Evolutionary conservation across 1,140 invertebrate genomes (phyloP).

Genomic region (Cydia splendana): DNA sequence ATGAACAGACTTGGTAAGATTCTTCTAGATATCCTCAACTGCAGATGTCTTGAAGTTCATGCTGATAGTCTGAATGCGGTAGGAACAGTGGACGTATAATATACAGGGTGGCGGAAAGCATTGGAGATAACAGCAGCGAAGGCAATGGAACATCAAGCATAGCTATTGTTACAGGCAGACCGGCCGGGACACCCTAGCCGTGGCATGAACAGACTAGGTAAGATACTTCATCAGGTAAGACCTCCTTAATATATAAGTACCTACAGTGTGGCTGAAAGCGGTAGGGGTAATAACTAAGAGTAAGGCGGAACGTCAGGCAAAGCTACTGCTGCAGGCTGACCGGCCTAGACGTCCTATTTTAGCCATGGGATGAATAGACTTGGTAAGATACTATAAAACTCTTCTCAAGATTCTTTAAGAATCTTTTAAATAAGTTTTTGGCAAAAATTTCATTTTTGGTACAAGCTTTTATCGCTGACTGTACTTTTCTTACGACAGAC

Average conservation of each 20-base stretch:
- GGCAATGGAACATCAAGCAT: conserved; percentile 87
- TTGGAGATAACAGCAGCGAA: conserved; percentile 70
- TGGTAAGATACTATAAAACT: conserved; percentile 75
- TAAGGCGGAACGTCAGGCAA: conserved; percentile 82
- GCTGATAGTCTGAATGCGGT: too few species aligned
- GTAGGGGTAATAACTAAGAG: too few species aligned
- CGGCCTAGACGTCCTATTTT: conserved; percentile 92
- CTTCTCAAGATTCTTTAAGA: too few species aligned
- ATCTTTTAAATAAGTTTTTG: too few species aligned
- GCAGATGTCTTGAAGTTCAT: too few species aligned
- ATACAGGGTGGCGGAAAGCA: too few species aligned
- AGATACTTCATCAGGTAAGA: conserved; percentile 35
- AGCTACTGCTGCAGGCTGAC: conserved; percentile 91
- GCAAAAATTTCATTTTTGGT: too few species aligned
- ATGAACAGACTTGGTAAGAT: conserved; percentile 90
- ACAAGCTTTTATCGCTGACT: too few species aligned
- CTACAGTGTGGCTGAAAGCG: too few species aligned
- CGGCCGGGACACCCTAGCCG: conserved; percentile 95
- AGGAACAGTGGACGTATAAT: too few species aligned
- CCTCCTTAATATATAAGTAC: too few species aligned
- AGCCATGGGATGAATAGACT: conserved; percentile 77
- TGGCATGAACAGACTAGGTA: conserved; percentile 93
- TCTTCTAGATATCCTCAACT: not conserved
- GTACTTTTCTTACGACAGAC: too few species aligned
- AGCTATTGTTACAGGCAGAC: conserved; percentile 91